phyloP scores from a whole-genome alignment of 1,140 invertebrate species.

The Caerostris darwini region DNA sequence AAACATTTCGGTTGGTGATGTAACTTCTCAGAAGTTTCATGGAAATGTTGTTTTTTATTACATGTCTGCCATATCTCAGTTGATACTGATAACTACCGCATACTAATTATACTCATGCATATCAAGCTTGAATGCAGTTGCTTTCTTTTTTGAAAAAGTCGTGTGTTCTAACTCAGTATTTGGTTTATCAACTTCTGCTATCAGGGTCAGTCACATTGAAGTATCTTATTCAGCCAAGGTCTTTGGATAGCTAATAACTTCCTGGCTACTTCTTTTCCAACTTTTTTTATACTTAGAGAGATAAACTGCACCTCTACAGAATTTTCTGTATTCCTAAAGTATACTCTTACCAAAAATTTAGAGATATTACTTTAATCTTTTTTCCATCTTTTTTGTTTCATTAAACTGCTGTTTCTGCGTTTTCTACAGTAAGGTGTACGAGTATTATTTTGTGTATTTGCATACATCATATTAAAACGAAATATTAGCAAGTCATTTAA shows the following conservation, averaged over 20 bases:
- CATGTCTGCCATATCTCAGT: background rate
- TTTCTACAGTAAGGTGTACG: too few species aligned
- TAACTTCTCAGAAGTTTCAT: background rate
- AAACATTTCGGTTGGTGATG: background rate
- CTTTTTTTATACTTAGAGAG: too few species aligned
- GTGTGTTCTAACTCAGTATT: background rate
- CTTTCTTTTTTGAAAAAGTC: background rate
- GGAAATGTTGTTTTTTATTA: background rate
- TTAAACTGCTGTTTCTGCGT: too few species aligned
- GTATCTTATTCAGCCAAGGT: background rate
- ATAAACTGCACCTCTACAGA: too few species aligned
- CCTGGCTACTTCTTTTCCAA: background rate
- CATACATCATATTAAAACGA: too few species aligned
- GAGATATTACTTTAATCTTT: too few species aligned
- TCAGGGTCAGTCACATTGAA: constrained; percentile 1
- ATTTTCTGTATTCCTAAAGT: too few species aligned
- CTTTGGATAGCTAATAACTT: background rate
- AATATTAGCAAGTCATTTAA: too few species aligned
- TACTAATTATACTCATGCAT: background rate
- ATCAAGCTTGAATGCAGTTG: background rate
- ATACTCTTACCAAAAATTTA: too few species aligned
- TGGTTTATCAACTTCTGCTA: background rate
- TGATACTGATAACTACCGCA: background rate
- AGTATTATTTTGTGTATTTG: too few species aligned
- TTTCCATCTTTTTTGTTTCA: too few species aligned